Evolutionary conservation across 2,888 invertebrate species (phyloP).

Genomic region (Stenichneumon culpator): DNA sequence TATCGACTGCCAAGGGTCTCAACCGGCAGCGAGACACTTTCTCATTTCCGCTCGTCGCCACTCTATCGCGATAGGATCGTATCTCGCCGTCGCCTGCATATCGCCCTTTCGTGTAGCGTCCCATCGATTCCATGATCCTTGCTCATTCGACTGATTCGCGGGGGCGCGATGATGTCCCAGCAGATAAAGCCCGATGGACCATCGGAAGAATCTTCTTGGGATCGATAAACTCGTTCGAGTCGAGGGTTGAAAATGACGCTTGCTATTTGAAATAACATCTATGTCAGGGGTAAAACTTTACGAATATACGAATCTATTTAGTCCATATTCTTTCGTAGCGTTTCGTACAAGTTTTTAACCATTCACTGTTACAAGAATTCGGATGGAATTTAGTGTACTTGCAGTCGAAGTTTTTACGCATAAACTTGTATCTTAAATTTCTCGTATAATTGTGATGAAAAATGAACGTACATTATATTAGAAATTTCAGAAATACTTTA

Average conservation of each 20-base stretch:
- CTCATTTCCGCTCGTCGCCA: conserved; percentile 58
- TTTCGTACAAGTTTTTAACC: no score
- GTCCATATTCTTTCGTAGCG: no score
- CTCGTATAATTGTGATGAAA: no score
- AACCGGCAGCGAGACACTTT: conserved; percentile 37
- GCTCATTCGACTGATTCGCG: conserved; percentile 4
- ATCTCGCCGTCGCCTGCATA: conserved; percentile 34
- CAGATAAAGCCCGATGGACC: conserved; percentile 30
- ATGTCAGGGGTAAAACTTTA: background rate
- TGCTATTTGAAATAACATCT: conserved; percentile 5
- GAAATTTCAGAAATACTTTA: no score
- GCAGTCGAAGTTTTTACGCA: no score
- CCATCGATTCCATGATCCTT: background rate
- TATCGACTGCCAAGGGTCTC: conserved; percentile 29
- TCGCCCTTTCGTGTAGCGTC: conserved; percentile 13
- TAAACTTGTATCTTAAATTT: no score
- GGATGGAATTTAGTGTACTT: no score
- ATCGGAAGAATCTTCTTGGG: background rate
- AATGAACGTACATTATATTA: no score
- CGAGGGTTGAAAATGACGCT: background rate
- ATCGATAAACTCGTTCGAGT: conserved; percentile 12
- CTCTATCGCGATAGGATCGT: conserved; percentile 1
- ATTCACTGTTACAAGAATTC: no score
- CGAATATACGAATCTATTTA: background rate
- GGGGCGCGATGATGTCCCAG: background rate